phyloP scores from a whole-genome alignment of 2,797 vertebrate species.

The Babyrousa celebensis region DNA sequence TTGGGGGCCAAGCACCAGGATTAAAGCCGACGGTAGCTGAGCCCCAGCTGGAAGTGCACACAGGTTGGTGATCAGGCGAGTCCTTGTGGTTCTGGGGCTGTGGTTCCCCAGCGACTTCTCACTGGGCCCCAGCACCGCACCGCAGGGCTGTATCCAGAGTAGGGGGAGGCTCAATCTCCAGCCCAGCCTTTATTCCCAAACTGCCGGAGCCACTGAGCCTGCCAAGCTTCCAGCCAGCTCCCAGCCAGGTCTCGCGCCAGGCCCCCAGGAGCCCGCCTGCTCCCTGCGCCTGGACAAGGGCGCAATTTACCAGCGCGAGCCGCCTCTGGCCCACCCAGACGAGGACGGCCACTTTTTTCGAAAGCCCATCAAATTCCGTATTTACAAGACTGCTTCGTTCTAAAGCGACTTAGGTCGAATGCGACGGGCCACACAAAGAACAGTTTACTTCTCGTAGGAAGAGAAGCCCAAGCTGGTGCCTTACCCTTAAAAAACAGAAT shows the following conservation, averaged over 20 bases:
- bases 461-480: background rate
- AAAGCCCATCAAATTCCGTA: slow-evolving; percentile 72
- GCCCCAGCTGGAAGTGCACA: background rate
- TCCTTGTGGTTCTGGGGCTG: background rate
- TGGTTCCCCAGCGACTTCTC: background rate
- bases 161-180: too few species aligned
- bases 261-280: rapidly evolving
- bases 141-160: rapidly evolving
- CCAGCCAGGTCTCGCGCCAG: background rate
- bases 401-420: slow-evolving; percentile 72
- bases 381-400: slow-evolving; percentile 77
- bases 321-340: slow-evolving; percentile 73
- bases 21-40: background rate
- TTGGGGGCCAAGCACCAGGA: background rate
- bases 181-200: background rate
- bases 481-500: slow-evolving; percentile 45
- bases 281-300: background rate
- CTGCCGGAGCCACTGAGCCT: background rate
- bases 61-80: background rate
- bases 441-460: background rate
- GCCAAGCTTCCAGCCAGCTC: background rate
- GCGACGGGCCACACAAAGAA: slow-evolving; percentile 57
- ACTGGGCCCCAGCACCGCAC: background rate
- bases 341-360: background rate
- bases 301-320: background rate